These are phyloP conservation scores for Polyergus mexicanus DNA, from an alignment of 1,140 invertebrate species.

Conservation along the genomic window DNA sequence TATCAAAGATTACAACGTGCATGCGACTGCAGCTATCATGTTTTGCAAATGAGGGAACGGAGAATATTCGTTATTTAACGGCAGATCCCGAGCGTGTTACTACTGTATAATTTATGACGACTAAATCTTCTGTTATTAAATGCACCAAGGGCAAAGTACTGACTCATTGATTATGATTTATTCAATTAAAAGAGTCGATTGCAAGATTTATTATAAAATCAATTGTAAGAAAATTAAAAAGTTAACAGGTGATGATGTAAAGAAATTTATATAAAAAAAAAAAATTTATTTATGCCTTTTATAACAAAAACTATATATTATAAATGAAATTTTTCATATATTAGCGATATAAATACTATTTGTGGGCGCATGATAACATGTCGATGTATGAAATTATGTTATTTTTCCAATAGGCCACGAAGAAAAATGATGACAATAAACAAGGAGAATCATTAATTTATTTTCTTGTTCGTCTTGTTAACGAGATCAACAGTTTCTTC, in stretches of 20 bases:
- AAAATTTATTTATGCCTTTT: slow-evolving; percentile 3
- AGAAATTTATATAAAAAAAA: not conserved
- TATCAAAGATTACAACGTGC: slow-evolving; percentile 80
- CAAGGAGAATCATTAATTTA: slow-evolving; percentile 39
- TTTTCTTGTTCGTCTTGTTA: slow-evolving; percentile 56
- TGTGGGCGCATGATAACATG: not conserved
- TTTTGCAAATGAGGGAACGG: slow-evolving; percentile 75
- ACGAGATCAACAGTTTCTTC: slow-evolving; percentile 71
- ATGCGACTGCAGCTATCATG: slow-evolving; percentile 84
- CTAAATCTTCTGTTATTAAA: not conserved
- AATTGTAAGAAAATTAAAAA: not conserved
- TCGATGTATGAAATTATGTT: not conserved
- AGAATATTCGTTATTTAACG: slow-evolving; percentile 51
- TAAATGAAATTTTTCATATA: slow-evolving; percentile 8
- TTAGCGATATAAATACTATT: slow-evolving; percentile 36
- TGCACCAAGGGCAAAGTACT: not conserved
- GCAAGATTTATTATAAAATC: not conserved
- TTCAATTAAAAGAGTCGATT: not conserved
- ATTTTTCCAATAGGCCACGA: not conserved
- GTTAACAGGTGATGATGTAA: slow-evolving; percentile 1
- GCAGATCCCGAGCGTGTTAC: slow-evolving; percentile 76
- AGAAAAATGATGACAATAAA: slow-evolving; percentile 7
- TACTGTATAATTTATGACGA: slow-evolving; percentile 70
- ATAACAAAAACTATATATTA: slow-evolving; percentile 22
- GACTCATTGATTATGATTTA: not conserved